These are phyloP conservation scores for Phalacrocorax pelagicus DNA, from an alignment of 2,113 vertebrate species.

Conservation along the genomic window DNA sequence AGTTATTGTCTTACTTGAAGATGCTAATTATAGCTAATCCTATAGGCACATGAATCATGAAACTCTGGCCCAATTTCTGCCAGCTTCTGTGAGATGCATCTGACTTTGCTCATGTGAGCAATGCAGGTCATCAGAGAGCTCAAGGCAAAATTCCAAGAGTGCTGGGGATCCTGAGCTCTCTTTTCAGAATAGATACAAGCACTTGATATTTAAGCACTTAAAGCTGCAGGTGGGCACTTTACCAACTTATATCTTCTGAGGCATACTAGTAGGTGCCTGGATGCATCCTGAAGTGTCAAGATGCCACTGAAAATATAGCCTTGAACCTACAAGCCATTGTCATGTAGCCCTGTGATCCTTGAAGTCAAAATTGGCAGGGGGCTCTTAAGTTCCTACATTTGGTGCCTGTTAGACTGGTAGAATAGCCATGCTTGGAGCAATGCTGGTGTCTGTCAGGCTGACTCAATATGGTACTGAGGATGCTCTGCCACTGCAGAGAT, in stretches of 20 bases:
- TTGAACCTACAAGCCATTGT: background rate
- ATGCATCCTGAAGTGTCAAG: background rate
- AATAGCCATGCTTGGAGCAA: background rate
- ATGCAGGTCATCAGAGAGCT: conserved; percentile 43
- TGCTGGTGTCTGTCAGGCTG: background rate
- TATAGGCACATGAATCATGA: conserved; percentile 42
- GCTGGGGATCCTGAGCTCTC: background rate
- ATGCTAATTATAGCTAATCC: conserved; percentile 34
- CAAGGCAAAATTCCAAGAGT: conserved; percentile 23
- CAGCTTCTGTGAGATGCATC: conserved; percentile 10
- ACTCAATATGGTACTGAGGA: background rate
- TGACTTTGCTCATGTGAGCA: conserved; percentile 18
- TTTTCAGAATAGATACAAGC: background rate
- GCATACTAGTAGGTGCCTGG: background rate
- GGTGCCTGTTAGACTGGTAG: background rate
- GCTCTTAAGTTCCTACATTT: background rate
- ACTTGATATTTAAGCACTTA: background rate
- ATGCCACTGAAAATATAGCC: background rate
- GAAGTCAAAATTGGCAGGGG: background rate
- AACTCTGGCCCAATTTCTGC: conserved; percentile 29
- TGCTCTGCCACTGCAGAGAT: background rate
- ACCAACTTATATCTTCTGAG: background rate
- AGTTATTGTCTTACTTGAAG: conserved; percentile 39
- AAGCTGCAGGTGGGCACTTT: background rate
- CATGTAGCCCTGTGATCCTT: background rate